Conservation (phyloP, 1,140 invertebrate genomes). For the Tribolium madens region DNA sequence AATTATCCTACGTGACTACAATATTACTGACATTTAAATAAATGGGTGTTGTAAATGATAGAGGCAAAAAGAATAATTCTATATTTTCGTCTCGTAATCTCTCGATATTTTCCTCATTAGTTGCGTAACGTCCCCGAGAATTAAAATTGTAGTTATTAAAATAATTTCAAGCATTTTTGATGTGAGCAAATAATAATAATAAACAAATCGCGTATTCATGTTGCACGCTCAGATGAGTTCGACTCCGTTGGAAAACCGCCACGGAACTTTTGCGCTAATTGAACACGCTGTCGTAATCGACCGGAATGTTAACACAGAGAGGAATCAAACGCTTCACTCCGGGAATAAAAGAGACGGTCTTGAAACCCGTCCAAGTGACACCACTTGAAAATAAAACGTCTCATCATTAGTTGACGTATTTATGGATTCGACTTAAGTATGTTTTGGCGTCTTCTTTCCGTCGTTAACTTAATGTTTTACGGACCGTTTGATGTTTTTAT, state of each 20-base stretch:
- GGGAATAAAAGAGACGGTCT: constrained; percentile 40
- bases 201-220: constrained; percentile 35
- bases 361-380: constrained; percentile 47
- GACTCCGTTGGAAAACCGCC: constrained; percentile 5
- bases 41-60: constrained; percentile 34
- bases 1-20: constrained; percentile 37
- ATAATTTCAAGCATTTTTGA: constrained; percentile 7
- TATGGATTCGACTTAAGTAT: constrained; percentile 36
- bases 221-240: constrained; percentile 26
- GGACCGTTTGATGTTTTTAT: constrained; percentile 31
- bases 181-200: not conserved
- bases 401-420: constrained; percentile 47
- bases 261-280: constrained; percentile 39
- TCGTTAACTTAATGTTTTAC: constrained; percentile 24
- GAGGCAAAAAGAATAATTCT: constrained; percentile 27
- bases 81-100: constrained; percentile 12
- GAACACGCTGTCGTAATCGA: constrained; percentile 42
- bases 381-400: constrained; percentile 46
- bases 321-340: constrained; percentile 19
- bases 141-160: constrained; percentile 23
- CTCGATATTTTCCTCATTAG: not conserved
- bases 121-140: constrained; percentile 14
- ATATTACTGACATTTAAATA: constrained; percentile 39
- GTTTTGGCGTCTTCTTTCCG: constrained; percentile 36
- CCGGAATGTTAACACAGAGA: constrained; percentile 40